Conservation (phyloP, 2,888 invertebrate genomes). For the Tubulanus polymorphus region DNA sequence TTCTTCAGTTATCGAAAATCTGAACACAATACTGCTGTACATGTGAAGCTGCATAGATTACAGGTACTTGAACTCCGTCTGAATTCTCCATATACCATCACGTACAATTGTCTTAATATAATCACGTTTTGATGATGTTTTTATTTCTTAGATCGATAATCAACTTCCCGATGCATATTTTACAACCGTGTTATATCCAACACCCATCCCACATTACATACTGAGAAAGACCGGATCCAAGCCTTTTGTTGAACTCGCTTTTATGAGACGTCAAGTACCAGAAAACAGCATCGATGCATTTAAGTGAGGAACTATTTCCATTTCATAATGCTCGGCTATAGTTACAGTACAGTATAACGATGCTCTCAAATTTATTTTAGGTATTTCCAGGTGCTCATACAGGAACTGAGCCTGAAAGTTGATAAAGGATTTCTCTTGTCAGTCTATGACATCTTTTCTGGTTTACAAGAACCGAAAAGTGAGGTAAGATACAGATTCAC, state of each 20-base stretch:
- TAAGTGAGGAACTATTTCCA: conserved; percentile 38
- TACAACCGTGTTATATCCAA: conserved; percentile 65
- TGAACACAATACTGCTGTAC: conserved; percentile 64
- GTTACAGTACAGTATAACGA: neutral
- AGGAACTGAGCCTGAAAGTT: conserved; percentile 67
- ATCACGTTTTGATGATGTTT: neutral
- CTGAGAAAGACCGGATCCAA: conserved; percentile 58
- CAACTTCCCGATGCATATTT: conserved; percentile 68
- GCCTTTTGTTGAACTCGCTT: conserved; percentile 59
- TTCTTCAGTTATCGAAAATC: conserved; percentile 73
- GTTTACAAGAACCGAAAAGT: conserved; percentile 61
- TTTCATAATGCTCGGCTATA: neutral
- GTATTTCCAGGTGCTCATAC: conserved; percentile 62
- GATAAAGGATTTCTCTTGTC: conserved; percentile 67
- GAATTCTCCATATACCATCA: neutral
- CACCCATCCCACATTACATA: conserved; percentile 57
- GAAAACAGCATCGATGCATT: conserved; percentile 48
- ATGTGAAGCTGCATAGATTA: conserved; percentile 65
- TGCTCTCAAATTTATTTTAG: conserved; percentile 38
- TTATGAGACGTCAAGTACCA: conserved; percentile 46
- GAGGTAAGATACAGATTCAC: conserved; percentile 60
- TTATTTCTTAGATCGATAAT: conserved; percentile 66
- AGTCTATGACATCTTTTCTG: conserved; percentile 63
- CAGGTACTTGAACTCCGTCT: conserved; percentile 54
- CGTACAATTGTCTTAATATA: neutral